Evolutionary conservation across 2,113 vertebrate genomes (phyloP).

Genomic region (Stigmatopora argus): DNA sequence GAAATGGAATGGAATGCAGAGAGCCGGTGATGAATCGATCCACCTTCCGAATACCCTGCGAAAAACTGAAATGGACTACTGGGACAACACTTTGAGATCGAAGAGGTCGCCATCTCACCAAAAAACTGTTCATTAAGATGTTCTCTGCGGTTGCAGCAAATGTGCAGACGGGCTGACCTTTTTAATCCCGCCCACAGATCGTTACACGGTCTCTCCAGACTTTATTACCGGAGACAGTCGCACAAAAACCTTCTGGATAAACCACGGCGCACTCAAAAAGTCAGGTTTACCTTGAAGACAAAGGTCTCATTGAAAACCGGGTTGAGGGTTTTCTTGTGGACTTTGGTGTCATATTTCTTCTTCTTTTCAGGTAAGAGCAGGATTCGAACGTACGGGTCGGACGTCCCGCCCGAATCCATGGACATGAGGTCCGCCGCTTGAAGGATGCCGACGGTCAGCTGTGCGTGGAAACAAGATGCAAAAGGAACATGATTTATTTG

Average conservation of each 20-base stretch:
- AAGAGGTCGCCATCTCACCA: slow-evolving; percentile 5
- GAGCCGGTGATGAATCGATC: not conserved
- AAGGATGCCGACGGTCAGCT: slow-evolving; percentile 92
- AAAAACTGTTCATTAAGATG: not conserved
- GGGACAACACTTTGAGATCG: not conserved
- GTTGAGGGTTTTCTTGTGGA: slow-evolving; percentile 95
- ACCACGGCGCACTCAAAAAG: not conserved
- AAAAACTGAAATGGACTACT: not conserved
- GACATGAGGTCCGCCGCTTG: slow-evolving; percentile 94
- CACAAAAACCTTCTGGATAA: slow-evolving; percentile 1
- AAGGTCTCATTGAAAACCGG: slow-evolving; percentile 96
- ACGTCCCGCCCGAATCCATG: slow-evolving; percentile 93
- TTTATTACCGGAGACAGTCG: slow-evolving; percentile 52
- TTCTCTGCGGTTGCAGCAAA: slow-evolving; percentile 2
- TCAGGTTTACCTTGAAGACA: slow-evolving; percentile 83
- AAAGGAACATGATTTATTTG: slow-evolving; percentile 1
- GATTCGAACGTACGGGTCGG: slow-evolving; percentile 92
- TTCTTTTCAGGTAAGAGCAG: slow-evolving; percentile 94
- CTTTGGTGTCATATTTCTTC: slow-evolving; percentile 97
- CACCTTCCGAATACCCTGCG: not conserved
- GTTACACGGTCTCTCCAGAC: slow-evolving; percentile 40
- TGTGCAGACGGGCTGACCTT: slow-evolving; percentile 22
- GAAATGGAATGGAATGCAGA: not conserved
- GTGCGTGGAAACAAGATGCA: slow-evolving; percentile 10
- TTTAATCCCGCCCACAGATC: slow-evolving; percentile 21